Percentiles rank a stretch among this genome's conserved stretches.
phyloP scores from a whole-genome alignment of 2,888 invertebrate species.

The Globia sparganii region DNA sequence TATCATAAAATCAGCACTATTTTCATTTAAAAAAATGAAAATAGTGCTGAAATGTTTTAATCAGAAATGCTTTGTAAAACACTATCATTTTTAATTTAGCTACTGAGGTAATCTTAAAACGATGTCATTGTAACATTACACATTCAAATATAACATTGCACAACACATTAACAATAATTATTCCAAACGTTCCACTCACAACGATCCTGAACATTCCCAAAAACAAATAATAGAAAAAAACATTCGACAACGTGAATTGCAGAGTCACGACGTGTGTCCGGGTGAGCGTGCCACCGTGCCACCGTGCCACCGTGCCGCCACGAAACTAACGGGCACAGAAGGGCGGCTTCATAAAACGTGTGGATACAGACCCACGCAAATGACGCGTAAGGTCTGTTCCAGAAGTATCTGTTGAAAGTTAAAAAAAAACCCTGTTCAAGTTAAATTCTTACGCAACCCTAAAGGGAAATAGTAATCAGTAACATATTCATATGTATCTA shows the following conservation, averaged over 20 bases:
- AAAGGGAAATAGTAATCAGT: not conserved
- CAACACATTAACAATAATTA: constrained; percentile 30
- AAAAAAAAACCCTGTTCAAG: not conserved
- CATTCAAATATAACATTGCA: not conserved
- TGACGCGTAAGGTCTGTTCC: not conserved
- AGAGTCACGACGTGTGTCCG: constrained; percentile 32
- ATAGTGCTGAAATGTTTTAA: too few relatives aligned
- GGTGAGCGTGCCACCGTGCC: not conserved
- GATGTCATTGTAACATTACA: not conserved
- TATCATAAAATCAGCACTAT: too few relatives aligned
- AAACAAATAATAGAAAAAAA: constrained; percentile 40
- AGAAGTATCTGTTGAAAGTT: not conserved
- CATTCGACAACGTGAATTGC: constrained; percentile 35
- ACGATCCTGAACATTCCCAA: constrained; percentile 24
- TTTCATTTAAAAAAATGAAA: not conserved
- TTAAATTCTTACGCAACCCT: not conserved
- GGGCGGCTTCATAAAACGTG: not conserved
- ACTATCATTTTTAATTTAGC: not conserved
- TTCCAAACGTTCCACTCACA: constrained; percentile 14
- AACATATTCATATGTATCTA: not conserved
- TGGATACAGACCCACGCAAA: not conserved
- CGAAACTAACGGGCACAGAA: not conserved
- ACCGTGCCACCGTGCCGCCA: not conserved
- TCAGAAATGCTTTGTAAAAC: not conserved
- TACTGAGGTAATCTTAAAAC: not conserved